phyloP scores from a whole-genome alignment of 1,140 invertebrate genomes.

The Agrypnia vestita region DNA sequence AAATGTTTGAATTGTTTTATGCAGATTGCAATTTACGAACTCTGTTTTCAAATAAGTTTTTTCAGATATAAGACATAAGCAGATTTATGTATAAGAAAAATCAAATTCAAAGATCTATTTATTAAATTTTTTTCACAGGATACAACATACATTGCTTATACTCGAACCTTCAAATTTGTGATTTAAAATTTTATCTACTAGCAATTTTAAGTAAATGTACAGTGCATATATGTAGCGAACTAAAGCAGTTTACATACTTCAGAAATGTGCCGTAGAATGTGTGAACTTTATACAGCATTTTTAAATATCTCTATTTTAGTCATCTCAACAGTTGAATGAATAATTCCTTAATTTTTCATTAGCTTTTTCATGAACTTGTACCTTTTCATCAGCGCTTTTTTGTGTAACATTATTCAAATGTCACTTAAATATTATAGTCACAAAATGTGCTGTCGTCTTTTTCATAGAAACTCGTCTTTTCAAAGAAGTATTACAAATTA shows the following conservation, averaged over 20 bases:
- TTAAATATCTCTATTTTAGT: not conserved
- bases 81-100: not conserved
- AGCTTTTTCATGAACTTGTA: not conserved
- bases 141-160: not conserved
- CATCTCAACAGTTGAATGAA: constrained; percentile 16
- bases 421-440: constrained; percentile 33
- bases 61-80: not conserved
- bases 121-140: not conserved
- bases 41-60: not conserved
- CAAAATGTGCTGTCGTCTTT: constrained; percentile 30
- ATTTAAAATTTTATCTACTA: not conserved
- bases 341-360: not conserved
- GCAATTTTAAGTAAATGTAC: too few species aligned
- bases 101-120: not conserved
- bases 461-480: not conserved
- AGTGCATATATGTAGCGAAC: too few species aligned
- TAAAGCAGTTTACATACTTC: not conserved
- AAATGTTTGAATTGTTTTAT: not conserved
- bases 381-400: not conserved
- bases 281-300: not conserved
- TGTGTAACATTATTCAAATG: not conserved
- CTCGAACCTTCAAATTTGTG: not conserved
- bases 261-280: not conserved
- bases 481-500: constrained; percentile 24
- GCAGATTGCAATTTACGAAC: not conserved